These are phyloP conservation scores for Archegozetes longisetosus DNA, from an alignment of 1,140 invertebrate genomes.

Conservation along the genomic window DNA sequence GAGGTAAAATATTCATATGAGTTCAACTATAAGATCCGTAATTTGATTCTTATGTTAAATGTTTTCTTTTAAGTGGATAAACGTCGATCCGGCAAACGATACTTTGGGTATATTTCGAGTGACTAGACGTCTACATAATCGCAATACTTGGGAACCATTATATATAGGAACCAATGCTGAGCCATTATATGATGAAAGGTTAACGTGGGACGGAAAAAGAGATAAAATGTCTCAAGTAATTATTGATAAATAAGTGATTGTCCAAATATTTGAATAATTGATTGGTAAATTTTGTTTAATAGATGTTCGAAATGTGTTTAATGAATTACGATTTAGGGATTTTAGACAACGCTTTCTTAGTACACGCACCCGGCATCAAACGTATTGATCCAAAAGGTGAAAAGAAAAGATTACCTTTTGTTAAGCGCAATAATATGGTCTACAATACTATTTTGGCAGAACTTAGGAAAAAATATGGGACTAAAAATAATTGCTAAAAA, in stretches of 20 bases:
- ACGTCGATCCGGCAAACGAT: constrained; percentile 29
- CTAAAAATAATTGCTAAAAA: constrained; percentile 15
- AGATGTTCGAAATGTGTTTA: constrained; percentile 66
- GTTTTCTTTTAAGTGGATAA: too few species aligned
- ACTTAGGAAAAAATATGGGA: constrained; percentile 25
- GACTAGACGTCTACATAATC: constrained; percentile 58
- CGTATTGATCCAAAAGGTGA: constrained; percentile 28
- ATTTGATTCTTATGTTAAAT: too few species aligned
- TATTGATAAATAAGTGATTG: neutral
- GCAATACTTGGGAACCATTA: constrained; percentile 62
- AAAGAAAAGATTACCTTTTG: constrained; percentile 34
- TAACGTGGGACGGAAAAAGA: constrained; percentile 63
- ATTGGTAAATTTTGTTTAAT: constrained; percentile 21
- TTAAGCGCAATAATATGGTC: constrained; percentile 40
- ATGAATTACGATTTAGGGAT: constrained; percentile 54
- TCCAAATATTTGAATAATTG: neutral
- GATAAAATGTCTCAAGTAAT: constrained; percentile 75
- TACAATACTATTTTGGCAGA: constrained; percentile 41
- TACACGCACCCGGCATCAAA: constrained; percentile 54
- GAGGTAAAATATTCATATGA: too few species aligned
- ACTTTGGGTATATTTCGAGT: constrained; percentile 61
- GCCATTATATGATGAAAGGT: constrained; percentile 56
- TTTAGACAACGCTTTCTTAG: constrained; percentile 56
- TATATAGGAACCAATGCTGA: constrained; percentile 61
- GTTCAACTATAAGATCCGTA: too few species aligned